phyloP scores from a whole-genome alignment of 2,888 invertebrate genomes.

The Cartodere bifasciata region DNA sequence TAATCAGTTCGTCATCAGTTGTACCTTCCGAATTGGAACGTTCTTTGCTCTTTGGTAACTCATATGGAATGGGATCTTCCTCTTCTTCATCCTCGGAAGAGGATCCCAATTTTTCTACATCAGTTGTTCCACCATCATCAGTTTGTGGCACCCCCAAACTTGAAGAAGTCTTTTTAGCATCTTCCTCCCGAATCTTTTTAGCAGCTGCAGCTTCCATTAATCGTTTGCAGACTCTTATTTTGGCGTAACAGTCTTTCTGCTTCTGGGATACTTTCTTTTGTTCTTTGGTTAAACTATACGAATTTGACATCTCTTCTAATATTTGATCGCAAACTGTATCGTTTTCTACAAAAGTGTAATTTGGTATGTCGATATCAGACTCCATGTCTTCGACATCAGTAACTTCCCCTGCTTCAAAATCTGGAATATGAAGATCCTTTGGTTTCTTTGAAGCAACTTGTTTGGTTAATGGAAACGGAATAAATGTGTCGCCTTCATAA shows the following conservation, averaged over 20 bases:
- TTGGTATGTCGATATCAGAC: slow-evolving; percentile 28
- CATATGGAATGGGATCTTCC: no score
- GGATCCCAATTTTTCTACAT: neutral
- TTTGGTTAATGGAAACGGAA: slow-evolving; percentile 21
- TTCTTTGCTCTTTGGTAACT: no score
- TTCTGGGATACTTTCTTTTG: no score
- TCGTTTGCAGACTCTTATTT: no score
- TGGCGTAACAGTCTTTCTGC: no score
- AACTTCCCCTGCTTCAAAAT: slow-evolving; percentile 21
- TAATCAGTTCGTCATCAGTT: slow-evolving; percentile 33
- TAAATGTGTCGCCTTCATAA: slow-evolving; percentile 6
- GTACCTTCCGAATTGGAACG: slow-evolving; percentile 5
- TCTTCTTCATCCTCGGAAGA: neutral
- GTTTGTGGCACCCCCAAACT: neutral
- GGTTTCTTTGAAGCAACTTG: slow-evolving; percentile 17
- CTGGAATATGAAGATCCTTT: slow-evolving; percentile 16
- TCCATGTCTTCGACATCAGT: slow-evolving; percentile 35
- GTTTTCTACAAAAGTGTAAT: slow-evolving; percentile 12
- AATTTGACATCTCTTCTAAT: slow-evolving; percentile 19
- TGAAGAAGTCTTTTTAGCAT: neutral
- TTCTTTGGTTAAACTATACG: slow-evolving; percentile 19
- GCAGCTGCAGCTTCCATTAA: no score
- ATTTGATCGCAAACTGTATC: slow-evolving; percentile 18
- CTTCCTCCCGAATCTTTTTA: neutral
- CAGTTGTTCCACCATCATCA: neutral